These are phyloP conservation scores for Trogon surrucura DNA, from an alignment of 2,113 vertebrate species.

Conservation along the genomic window DNA sequence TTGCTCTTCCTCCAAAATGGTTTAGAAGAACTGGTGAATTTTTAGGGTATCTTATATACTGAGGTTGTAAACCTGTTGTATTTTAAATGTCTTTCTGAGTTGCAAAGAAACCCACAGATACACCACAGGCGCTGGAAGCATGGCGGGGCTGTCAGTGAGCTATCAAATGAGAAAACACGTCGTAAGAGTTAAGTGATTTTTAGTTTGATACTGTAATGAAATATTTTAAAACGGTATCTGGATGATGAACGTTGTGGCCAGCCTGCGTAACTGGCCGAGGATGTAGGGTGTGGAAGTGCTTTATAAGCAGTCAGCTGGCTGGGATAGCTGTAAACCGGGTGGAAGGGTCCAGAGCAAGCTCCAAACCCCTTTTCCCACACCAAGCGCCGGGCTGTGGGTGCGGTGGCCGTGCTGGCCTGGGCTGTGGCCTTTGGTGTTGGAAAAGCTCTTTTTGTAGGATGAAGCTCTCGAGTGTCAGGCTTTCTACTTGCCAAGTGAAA, in stretches of 20 bases:
- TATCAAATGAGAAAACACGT: background rate
- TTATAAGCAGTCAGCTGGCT: background rate
- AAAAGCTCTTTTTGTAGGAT: background rate
- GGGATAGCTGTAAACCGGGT: background rate
- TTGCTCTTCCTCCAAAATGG: background rate
- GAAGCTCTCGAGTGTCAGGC: background rate
- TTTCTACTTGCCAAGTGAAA: background rate
- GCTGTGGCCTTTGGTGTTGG: accelerated
- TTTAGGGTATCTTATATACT: background rate
- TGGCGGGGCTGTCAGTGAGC: background rate
- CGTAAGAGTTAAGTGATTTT: constrained; percentile 11
- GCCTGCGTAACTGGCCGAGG: background rate
- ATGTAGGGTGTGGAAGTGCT: background rate
- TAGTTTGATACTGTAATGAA: constrained; percentile 1
- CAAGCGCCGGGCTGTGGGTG: background rate
- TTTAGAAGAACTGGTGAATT: background rate
- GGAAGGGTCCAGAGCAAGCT: background rate
- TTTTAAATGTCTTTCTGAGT: background rate
- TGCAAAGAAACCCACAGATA: background rate
- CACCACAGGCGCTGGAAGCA: background rate
- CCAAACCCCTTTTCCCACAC: background rate
- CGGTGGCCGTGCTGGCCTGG: accelerated
- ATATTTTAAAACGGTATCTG: background rate
- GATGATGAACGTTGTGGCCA: background rate
- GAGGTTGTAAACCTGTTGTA: background rate